Evolutionary conservation across 2,113 vertebrate species (phyloP).

Genomic region (Tautogolabrus adspersus): DNA sequence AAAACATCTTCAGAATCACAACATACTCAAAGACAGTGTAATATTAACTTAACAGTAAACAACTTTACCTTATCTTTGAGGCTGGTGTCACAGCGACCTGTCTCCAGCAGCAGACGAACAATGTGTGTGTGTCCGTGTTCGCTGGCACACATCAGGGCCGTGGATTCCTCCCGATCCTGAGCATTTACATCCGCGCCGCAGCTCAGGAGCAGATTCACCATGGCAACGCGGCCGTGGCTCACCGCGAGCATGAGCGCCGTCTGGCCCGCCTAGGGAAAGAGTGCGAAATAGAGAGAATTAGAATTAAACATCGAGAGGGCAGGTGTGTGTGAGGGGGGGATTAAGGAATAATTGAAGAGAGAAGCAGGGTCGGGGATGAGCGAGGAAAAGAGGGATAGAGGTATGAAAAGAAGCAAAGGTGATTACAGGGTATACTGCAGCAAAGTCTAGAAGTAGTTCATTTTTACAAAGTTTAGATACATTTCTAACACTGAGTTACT

Average conservation of each 20-base stretch:
- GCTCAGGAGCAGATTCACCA: conserved; percentile 89
- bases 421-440: background rate
- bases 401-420: background rate
- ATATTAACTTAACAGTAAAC: background rate
- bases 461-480: background rate
- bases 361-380: background rate
- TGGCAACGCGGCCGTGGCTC: conserved; percentile 89
- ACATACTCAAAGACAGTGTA: background rate
- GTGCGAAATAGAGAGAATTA: conserved; percentile 20
- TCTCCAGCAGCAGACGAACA: conserved; percentile 87
- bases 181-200: conserved; percentile 85
- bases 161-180: conserved; percentile 90
- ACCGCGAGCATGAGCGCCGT: conserved; percentile 93
- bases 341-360: background rate
- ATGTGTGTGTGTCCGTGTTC: conserved; percentile 92
- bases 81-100: conserved; percentile 81
- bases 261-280: conserved; percentile 86
- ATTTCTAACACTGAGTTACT: background rate
- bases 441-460: background rate
- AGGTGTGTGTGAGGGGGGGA: conserved; percentile 13
- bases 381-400: background rate
- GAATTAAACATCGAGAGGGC: conserved; percentile 27
- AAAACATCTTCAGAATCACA: background rate
- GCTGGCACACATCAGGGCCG: conserved; percentile 91
- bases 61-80: conserved; percentile 86